Conservation (phyloP, 2,797 vertebrate species). For the Hafferia zeledoni region DNA sequence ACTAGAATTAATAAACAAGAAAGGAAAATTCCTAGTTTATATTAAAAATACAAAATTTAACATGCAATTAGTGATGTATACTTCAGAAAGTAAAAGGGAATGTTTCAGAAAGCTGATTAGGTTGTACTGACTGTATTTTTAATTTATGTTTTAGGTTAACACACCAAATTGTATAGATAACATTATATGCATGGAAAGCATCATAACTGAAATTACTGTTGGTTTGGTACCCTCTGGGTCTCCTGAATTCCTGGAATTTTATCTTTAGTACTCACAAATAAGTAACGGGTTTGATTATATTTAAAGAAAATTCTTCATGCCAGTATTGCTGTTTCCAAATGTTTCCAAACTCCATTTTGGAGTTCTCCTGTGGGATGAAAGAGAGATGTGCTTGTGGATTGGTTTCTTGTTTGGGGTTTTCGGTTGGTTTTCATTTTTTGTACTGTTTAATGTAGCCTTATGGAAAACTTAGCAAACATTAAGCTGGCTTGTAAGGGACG, state of each 20-base stretch:
- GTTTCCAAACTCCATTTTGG: background rate
- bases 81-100: background rate
- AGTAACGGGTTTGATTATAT: background rate
- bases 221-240: background rate
- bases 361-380: background rate
- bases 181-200: background rate
- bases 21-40: background rate
- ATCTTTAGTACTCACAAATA: background rate
- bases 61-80: background rate
- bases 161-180: slow-evolving; percentile 14
- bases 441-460: background rate
- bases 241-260: background rate
- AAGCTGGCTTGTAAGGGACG: background rate
- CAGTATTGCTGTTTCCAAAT: background rate
- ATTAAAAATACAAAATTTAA: background rate
- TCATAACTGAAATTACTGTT: background rate
- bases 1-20: background rate
- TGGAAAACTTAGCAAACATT: background rate
- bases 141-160: slow-evolving; percentile 17
- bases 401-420: background rate
- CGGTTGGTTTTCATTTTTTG: background rate
- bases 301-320: background rate
- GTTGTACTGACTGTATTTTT: slow-evolving; percentile 16
- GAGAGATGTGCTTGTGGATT: background rate
- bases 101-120: slow-evolving; percentile 3